Evolutionary conservation across 2,113 vertebrate genomes (phyloP), one percentile per base, ranked within the genome.

Genomic region (Axis porcinus): DNA sequence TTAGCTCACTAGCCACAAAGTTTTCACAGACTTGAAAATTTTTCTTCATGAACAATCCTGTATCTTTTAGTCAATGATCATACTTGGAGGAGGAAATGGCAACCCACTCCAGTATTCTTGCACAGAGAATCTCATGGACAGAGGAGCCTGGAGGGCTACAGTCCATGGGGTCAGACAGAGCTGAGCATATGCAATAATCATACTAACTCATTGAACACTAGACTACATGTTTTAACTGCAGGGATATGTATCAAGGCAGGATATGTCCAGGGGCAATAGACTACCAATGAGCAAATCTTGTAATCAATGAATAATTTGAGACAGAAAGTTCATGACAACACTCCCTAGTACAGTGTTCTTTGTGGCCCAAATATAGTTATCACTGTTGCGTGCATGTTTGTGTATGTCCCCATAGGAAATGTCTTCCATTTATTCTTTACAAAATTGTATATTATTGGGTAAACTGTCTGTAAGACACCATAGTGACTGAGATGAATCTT

Each of bases 401-500:
- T 82, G 19, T 82, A 5, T 94, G 14, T 9, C 11, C 9, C 16
- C 13, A 64, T 28, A 40, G 15, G 40, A 60, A 78, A 88, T 95
- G 3, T 55, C n/a, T 97, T 86, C 43, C 33, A 54, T 94, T 78
- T 88, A 45, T 89, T 87, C 62, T 92, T 96, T 86, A 95, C 17
- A 84, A 92, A 88, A 52, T 47, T 45, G 3, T 55, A 55, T 36
- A 2, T 84, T 81, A 89, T 90, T 93, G 23, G 5, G 50, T 52
- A 85, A 89, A 5, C 19, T 64, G 30, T 81, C 12, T 88, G 33
- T 3, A 93, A 92, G 54, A 83, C 43, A 91, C 11, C 67, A 25
- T 21, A 94, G 13, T 79, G 15, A 62, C 23, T 83, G 47, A 93
- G n/a, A 74, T 76, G 67, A 88, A 57, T 87, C 45, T 94, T 79